phyloP scores from a whole-genome alignment of 2,888 invertebrate genomes.

The Tenodera sinensis region DNA sequence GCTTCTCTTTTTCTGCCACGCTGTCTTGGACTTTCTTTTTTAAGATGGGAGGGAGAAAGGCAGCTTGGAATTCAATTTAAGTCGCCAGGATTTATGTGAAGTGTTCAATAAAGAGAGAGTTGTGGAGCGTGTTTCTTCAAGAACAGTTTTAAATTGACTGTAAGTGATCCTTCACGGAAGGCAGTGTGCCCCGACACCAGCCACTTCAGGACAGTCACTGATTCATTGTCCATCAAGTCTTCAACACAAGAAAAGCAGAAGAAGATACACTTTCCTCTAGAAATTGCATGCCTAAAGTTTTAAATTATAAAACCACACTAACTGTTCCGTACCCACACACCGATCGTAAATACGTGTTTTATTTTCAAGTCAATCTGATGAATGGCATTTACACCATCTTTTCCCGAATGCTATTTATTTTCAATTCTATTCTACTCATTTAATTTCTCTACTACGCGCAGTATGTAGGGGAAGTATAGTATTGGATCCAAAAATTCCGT shows the following conservation, averaged over 20 bases:
- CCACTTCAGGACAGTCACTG: background rate
- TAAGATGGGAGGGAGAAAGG: background rate
- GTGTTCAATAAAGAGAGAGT: background rate
- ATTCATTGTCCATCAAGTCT: background rate
- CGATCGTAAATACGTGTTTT: too few relatives aligned
- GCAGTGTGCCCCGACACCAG: background rate
- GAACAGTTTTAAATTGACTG: background rate
- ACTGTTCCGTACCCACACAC: too few relatives aligned
- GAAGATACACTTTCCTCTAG: background rate
- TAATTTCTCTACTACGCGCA: too few relatives aligned
- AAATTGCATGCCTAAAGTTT: background rate
- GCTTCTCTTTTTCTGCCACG: background rate
- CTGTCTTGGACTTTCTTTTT: background rate
- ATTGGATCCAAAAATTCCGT: too few relatives aligned
- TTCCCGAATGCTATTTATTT: too few relatives aligned
- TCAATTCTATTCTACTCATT: too few relatives aligned
- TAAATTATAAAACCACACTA: background rate
- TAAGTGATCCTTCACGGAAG: background rate
- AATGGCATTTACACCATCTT: too few relatives aligned
- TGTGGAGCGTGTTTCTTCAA: background rate
- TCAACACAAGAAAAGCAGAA: background rate
- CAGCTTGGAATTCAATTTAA: background rate
- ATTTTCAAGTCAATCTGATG: too few relatives aligned
- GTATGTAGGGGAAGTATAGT: too few relatives aligned
- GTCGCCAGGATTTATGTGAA: background rate